Evolutionary conservation across 2,113 vertebrate species (phyloP).

Genomic region (Hypanus sabinus): DNA sequence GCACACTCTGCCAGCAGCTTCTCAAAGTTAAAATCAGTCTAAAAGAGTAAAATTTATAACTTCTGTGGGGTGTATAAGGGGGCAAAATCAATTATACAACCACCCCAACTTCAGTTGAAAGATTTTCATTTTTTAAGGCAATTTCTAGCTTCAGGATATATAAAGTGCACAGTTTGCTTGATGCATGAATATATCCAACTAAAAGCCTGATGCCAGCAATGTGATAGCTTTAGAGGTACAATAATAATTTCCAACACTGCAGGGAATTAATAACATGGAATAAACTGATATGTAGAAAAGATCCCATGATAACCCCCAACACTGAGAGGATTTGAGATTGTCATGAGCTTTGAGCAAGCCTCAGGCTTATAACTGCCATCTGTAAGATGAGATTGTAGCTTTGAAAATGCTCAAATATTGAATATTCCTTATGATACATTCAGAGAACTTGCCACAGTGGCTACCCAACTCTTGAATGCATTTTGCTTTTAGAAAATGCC

Average conservation of each 20-base stretch:
- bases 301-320: neutral
- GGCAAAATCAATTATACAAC: neutral
- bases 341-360: neutral
- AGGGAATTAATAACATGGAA: neutral
- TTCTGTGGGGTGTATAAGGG: too few species aligned
- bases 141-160: neutral
- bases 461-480: neutral
- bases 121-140: neutral
- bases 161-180: neutral
- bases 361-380: neutral
- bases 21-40: neutral
- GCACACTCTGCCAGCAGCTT: neutral
- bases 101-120: neutral
- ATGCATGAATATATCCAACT: neutral
- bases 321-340: too few species aligned
- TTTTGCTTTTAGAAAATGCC: neutral
- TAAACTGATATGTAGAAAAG: neutral
- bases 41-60: neutral
- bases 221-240: neutral
- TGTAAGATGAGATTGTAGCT: conserved; percentile 3
- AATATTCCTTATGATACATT: neutral
- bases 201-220: neutral
- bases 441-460: neutral
- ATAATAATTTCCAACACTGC: neutral
- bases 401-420: neutral